A percentile compares a stretch with the other conserved stretches of the same genome.
Evolutionary conservation across 2,888 invertebrate species (phyloP).

Genomic region (Leptinotarsa juncta): DNA sequence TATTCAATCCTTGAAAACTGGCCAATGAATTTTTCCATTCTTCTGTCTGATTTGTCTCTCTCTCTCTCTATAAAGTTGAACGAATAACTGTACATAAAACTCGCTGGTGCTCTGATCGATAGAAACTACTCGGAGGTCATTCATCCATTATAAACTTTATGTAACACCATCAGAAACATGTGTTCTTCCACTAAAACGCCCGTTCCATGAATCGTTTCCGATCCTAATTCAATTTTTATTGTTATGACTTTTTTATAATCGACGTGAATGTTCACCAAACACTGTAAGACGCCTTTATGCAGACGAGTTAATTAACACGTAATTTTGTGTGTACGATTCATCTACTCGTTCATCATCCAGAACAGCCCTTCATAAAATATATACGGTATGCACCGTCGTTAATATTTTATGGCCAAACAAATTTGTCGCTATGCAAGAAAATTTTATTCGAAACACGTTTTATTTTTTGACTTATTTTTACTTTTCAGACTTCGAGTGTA

Average conservation of each 20-base stretch:
- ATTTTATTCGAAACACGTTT: slow-evolving; percentile 39
- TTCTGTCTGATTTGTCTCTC: not conserved
- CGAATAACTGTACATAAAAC: not conserved
- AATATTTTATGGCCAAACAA: slow-evolving; percentile 33
- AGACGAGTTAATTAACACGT: slow-evolving; percentile 26
- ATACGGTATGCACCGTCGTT: slow-evolving; percentile 26
- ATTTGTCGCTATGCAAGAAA: slow-evolving; percentile 32
- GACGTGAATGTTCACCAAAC: slow-evolving; percentile 19
- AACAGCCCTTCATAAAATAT: slow-evolving; percentile 29
- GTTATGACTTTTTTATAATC: slow-evolving; percentile 27
- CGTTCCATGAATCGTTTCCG: slow-evolving; percentile 26
- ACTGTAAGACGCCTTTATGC: slow-evolving; percentile 19
- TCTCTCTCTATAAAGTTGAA: too few relatives aligned
- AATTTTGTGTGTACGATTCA: slow-evolving; percentile 26
- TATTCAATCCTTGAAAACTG: not conserved
- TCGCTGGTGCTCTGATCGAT: not conserved
- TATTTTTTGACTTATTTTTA: slow-evolving; percentile 17
- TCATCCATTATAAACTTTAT: slow-evolving; percentile 22
- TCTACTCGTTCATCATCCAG: slow-evolving; percentile 29
- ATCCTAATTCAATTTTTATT: slow-evolving; percentile 29
- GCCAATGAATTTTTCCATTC: not conserved
- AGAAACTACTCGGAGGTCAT: slow-evolving; percentile 12
- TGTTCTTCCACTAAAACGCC: slow-evolving; percentile 17
- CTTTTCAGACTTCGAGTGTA: slow-evolving; percentile 18
- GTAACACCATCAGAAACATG: slow-evolving; percentile 23